A percentile compares a stretch with the other conserved stretches of the same genome.
These are phyloP conservation scores for Mus spretus DNA, from an alignment of 2,797 vertebrate species.

Conservation along the genomic window DNA sequence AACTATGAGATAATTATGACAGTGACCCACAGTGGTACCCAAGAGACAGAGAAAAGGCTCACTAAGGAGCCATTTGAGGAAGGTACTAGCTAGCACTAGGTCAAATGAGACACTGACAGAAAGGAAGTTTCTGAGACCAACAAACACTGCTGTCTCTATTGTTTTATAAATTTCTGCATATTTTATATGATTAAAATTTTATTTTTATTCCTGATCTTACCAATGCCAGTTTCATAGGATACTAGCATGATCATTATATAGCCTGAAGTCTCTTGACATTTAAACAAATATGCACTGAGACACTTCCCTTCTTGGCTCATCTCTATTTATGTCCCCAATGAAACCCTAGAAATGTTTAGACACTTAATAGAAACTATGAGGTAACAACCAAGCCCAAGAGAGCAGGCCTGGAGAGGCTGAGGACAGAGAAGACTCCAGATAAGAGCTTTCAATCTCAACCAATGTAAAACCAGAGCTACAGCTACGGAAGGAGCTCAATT, in stretches of 20 bases:
- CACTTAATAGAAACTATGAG: neutral
- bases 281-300: neutral
- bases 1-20: neutral
- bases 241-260: neutral
- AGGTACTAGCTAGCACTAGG: neutral
- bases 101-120: neutral
- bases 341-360: neutral
- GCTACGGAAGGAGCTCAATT: neutral
- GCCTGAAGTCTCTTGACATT: neutral
- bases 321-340: neutral
- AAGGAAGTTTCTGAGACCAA: neutral
- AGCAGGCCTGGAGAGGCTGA: neutral
- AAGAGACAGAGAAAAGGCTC: neutral
- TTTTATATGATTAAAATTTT: neutral
- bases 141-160: neutral
- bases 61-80: neutral
- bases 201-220: neutral
- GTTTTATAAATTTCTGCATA: neutral
- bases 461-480: neutral
- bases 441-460: neutral
- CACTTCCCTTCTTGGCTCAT: neutral
- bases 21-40: rapidly evolving
- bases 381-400: neutral
- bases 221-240: neutral
- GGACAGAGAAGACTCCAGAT: neutral